A percentile compares a stretch with the other conserved stretches of the same genome.
Evolutionary conservation across 1,140 invertebrate species (phyloP).

Genomic region (Neelides sp.): DNA sequence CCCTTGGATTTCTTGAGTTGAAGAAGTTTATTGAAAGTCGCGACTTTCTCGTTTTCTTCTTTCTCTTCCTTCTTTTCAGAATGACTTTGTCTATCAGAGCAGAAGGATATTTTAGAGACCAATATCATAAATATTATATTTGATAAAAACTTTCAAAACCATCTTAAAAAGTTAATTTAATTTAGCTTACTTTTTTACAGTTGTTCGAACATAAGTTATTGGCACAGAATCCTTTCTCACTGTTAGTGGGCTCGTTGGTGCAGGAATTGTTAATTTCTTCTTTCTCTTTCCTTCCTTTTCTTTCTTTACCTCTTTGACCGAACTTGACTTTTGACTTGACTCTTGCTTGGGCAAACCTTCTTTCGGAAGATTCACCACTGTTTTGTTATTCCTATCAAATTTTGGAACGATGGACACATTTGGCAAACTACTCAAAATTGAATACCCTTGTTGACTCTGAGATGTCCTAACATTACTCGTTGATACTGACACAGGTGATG

Average conservation of each 20-base stretch:
- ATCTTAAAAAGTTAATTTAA: constrained; percentile 10
- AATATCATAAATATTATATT: too few relatives aligned
- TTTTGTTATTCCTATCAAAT: constrained; percentile 27
- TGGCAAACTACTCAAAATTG: constrained; percentile 26
- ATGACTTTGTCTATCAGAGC: too few relatives aligned
- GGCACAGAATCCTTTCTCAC: constrained; percentile 30
- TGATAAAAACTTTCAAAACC: too few relatives aligned
- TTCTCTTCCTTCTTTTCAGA: too few relatives aligned
- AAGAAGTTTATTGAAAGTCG: constrained; percentile 8
- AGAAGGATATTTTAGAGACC: too few relatives aligned
- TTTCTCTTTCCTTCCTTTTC: constrained; percentile 17
- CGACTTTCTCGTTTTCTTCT: too few relatives aligned
- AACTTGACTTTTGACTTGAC: constrained; percentile 2
- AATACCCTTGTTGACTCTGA: constrained; percentile 18
- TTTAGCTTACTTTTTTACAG: constrained; percentile 16
- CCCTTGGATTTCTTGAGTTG: constrained; percentile 19
- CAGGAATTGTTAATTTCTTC: constrained; percentile 11
- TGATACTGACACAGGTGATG: too few relatives aligned
- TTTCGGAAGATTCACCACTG: constrained; percentile 9
- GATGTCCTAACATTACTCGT: too few relatives aligned
- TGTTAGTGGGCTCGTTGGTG: constrained; percentile 27
- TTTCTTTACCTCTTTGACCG: constrained; percentile 16
- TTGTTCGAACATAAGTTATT: constrained; percentile 17
- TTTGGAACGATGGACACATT: constrained; percentile 30
- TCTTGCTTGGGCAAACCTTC: constrained; percentile 3